phyloP scores from a whole-genome alignment of 2,888 invertebrate genomes.

The Eupithecia subfuscata region DNA sequence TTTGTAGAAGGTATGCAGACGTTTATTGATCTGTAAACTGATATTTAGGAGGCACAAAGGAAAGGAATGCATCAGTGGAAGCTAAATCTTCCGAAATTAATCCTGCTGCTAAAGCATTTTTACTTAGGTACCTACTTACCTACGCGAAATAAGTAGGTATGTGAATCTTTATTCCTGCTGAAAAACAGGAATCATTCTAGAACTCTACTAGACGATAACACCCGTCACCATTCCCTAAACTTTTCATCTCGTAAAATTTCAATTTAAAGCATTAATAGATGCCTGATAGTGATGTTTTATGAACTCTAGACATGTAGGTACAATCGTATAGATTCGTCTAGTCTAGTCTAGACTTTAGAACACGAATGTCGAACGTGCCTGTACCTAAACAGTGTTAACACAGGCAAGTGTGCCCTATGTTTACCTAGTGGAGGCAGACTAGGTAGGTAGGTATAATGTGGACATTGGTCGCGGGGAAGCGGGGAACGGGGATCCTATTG shows the following conservation, averaged over 20 bases:
- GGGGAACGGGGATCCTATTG: slow-evolving; percentile 56
- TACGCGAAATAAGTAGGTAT: not conserved
- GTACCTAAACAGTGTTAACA: not conserved
- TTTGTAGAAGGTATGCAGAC: slow-evolving; percentile 49
- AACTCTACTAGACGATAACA: not conserved
- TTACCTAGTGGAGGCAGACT: not conserved
- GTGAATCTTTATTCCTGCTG: not conserved
- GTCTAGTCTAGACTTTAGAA: not conserved
- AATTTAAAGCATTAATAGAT: not conserved
- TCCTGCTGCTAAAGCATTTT: not conserved
- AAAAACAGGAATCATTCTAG: too few relatives aligned
- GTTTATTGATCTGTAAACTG: slow-evolving; percentile 52
- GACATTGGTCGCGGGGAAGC: not conserved
- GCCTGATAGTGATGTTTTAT: not conserved
- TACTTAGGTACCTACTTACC: not conserved
- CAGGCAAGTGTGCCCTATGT: not conserved
- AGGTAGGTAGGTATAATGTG: not conserved
- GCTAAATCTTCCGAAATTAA: not conserved
- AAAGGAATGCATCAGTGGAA: slow-evolving; percentile 2
- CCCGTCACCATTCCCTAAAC: not conserved
- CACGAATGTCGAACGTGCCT: not conserved
- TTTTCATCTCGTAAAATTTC: not conserved
- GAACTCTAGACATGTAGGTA: not conserved
- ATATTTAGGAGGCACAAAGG: slow-evolving; percentile 33
- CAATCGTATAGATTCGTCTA: not conserved